These are phyloP conservation scores for Datnioides undecimradiatus DNA, from an alignment of 2,113 vertebrate species.

Conservation along the genomic window DNA sequence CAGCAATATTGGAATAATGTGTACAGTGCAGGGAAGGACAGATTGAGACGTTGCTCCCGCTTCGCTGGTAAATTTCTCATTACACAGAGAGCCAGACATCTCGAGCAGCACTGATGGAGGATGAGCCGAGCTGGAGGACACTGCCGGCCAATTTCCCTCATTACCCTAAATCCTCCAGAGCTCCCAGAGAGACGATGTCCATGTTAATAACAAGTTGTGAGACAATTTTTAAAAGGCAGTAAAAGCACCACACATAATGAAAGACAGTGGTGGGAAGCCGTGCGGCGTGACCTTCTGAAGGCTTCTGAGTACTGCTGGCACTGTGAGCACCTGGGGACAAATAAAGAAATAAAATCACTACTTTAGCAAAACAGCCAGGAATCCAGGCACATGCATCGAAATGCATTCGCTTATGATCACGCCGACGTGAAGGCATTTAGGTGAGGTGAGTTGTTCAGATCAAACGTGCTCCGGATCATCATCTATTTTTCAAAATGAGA, in stretches of 20 bases:
- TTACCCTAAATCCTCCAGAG: constrained; percentile 58
- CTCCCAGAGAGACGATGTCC: constrained; percentile 54
- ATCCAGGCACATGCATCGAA: not conserved
- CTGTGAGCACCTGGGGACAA: not conserved
- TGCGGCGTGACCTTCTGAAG: constrained; percentile 22
- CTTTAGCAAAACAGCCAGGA: not conserved
- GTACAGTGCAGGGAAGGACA: constrained; percentile 8
- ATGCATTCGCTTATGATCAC: not conserved
- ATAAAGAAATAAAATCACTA: constrained; percentile 16
- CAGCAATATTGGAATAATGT: constrained; percentile 18
- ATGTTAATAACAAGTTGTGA: constrained; percentile 58
- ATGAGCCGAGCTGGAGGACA: constrained; percentile 59
- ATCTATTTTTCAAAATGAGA: not conserved
- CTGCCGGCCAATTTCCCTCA: constrained; percentile 60
- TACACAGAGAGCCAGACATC: constrained; percentile 45
- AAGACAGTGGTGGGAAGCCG: constrained; percentile 1
- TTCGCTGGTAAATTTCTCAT: constrained; percentile 45
- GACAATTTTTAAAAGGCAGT: constrained; percentile 46
- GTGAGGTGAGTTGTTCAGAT: not conserved
- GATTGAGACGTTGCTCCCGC: constrained; percentile 22
- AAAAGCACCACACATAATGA: constrained; percentile 43
- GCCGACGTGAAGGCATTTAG: not conserved
- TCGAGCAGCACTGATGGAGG: constrained; percentile 42
- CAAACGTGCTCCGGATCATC: not conserved
- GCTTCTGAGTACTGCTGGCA: not conserved